Conservation (phyloP, 2,888 invertebrate species). For the Nemoura dubitans region DNA sequence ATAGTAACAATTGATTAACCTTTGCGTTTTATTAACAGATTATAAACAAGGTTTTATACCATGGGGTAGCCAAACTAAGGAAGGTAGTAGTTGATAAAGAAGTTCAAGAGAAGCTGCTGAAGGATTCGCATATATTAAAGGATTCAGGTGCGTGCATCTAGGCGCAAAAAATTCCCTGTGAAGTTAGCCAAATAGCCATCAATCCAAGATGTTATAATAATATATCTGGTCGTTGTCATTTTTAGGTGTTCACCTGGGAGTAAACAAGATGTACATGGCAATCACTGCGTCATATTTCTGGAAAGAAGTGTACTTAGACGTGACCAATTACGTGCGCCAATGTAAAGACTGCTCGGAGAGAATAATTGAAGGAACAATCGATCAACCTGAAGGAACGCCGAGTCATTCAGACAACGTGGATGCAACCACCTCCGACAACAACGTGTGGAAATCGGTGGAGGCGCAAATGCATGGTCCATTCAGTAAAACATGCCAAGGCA, state of each 20-base stretch:
- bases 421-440: neutral
- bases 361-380: slow-evolving; percentile 1
- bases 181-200: no score
- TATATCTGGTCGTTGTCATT: slow-evolving; percentile 14
- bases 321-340: slow-evolving; percentile 52
- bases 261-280: slow-evolving; percentile 53
- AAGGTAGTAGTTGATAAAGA: slow-evolving; percentile 52
- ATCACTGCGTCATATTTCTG: slow-evolving; percentile 53
- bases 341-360: slow-evolving; percentile 53
- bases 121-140: slow-evolving; percentile 52
- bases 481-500: slow-evolving; percentile 50
- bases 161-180: no score
- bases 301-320: slow-evolving; percentile 54
- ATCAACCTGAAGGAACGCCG: neutral
- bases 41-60: slow-evolving; percentile 52
- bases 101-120: slow-evolving; percentile 51
- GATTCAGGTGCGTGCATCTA: slow-evolving; percentile 53
- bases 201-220: no score
- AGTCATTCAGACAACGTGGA: neutral
- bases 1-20: neutral
- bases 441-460: slow-evolving; percentile 51
- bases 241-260: slow-evolving; percentile 54
- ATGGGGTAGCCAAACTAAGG: slow-evolving; percentile 52
- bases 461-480: slow-evolving; percentile 53
- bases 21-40: slow-evolving; percentile 37